Conservation (phyloP, 2,888 invertebrate species). For the Metacarcinus magister region DNA sequence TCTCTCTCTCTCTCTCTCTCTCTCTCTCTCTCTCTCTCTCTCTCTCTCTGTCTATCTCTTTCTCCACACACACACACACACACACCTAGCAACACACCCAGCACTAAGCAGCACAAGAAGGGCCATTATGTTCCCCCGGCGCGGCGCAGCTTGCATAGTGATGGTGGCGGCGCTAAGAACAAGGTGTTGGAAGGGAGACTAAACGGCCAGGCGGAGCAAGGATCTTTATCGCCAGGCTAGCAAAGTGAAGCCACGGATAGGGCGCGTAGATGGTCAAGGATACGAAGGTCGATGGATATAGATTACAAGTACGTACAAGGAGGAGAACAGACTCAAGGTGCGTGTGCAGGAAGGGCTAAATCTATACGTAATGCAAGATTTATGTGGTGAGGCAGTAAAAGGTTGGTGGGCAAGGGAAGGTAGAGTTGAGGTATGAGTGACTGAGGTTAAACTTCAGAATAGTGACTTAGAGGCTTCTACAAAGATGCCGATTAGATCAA, state of each 20-base stretch:
- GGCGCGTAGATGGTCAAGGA: background rate
- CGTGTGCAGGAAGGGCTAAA: background rate
- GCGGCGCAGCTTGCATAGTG: constrained; percentile 29
- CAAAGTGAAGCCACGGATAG: constrained; percentile 10
- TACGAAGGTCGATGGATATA: background rate
- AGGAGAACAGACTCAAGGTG: background rate
- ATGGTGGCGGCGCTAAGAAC: constrained; percentile 33
- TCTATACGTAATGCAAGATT: background rate
- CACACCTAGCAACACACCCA: background rate
- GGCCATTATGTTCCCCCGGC: constrained; percentile 12
- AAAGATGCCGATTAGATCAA: background rate
- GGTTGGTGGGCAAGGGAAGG: background rate
- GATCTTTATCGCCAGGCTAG: background rate
- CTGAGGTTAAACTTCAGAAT: background rate
- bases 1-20: background rate
- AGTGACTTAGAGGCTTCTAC: background rate
- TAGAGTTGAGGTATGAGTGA: background rate
- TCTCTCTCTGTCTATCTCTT: background rate
- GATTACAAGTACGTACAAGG: background rate
- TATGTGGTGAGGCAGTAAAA: background rate
- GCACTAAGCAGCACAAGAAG: background rate
- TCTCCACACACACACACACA: background rate
- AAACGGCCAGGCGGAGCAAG: constrained; percentile 18
- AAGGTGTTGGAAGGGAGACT: constrained; percentile 39
- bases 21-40: background rate